A percentile compares a stretch with the other conserved stretches of the same genome.
These are phyloP conservation scores for Shargacucullia verbasci DNA, from an alignment of 2,888 invertebrate species.

Conservation along the genomic window DNA sequence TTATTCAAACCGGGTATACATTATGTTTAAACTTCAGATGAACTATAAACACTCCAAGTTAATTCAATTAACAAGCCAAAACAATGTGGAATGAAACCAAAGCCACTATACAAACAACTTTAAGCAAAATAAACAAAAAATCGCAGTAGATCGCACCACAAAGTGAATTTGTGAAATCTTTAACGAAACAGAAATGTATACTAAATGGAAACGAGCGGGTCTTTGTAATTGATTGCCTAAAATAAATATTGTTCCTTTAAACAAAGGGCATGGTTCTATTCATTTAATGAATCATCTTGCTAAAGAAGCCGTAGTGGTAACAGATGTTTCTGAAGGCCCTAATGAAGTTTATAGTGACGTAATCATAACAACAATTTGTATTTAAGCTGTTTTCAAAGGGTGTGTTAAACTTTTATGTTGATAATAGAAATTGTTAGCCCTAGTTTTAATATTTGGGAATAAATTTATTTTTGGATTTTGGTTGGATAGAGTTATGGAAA, in stretches of 20 bases:
- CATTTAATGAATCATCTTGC: constrained; percentile 27
- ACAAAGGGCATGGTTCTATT: constrained; percentile 29
- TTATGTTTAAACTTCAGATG: not conserved
- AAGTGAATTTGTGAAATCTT: constrained; percentile 6
- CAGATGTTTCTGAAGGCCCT: constrained; percentile 31
- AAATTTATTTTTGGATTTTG: no score
- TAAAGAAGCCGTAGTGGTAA: constrained; percentile 26
- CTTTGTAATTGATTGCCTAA: constrained; percentile 26
- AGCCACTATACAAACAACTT: not conserved
- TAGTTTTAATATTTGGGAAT: constrained; percentile 16
- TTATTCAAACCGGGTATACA: no score
- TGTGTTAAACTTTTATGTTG: constrained; percentile 28
- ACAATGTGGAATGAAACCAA: not conserved
- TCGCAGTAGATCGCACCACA: not conserved
- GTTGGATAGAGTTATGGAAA: not conserved
- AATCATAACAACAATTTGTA: constrained; percentile 21
- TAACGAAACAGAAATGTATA: not conserved
- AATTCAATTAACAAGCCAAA: constrained; percentile 9
- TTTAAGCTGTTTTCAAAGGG: constrained; percentile 8
- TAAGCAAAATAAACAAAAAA: not conserved
- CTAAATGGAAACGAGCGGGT: not conserved
- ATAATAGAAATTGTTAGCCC: constrained; percentile 23
- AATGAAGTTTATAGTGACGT: constrained; percentile 28
- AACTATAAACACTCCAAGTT: not conserved
- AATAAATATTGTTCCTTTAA: constrained; percentile 33